Evolutionary conservation across 2,888 invertebrate species (phyloP).

Genomic region (Trachelus stipa): DNA sequence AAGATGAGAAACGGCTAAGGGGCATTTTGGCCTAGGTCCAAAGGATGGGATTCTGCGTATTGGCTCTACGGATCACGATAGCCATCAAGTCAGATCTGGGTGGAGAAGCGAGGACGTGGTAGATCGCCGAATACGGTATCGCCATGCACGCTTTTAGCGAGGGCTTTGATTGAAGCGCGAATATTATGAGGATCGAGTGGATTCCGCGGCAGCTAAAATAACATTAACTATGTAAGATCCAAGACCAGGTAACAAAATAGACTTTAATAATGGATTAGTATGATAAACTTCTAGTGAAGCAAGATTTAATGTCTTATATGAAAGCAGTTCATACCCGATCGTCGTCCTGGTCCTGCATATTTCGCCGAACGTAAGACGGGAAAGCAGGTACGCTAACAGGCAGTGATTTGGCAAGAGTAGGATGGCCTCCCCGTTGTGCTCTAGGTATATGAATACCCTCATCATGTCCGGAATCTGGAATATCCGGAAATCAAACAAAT

Average conservation of each 20-base stretch:
- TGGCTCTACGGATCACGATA: slow-evolving; percentile 13
- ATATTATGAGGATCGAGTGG: slow-evolving; percentile 76
- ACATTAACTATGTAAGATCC: neutral
- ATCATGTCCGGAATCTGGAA: slow-evolving; percentile 70
- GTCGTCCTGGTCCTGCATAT: slow-evolving; percentile 66
- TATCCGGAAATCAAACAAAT: too few species aligned
- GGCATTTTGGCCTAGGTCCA: slow-evolving; percentile 12
- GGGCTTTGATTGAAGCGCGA: slow-evolving; percentile 91
- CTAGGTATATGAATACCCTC: slow-evolving; percentile 73
- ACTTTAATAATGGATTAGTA: too few species aligned
- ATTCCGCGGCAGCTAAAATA: slow-evolving; percentile 50
- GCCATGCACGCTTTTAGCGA: slow-evolving; percentile 90
- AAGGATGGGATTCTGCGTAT: slow-evolving; percentile 11
- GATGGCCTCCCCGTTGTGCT: slow-evolving; percentile 62
- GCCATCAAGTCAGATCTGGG: slow-evolving; percentile 76
- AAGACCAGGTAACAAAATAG: too few species aligned
- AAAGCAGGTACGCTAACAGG: slow-evolving; percentile 82
- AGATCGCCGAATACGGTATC: slow-evolving; percentile 89
- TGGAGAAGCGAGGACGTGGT: slow-evolving; percentile 86
- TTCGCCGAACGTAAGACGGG: slow-evolving; percentile 62
- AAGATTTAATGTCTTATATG: too few species aligned
- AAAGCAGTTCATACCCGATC: slow-evolving; percentile 67
- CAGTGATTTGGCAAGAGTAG: slow-evolving; percentile 78
- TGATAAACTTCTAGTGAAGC: too few species aligned
- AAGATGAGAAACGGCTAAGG: slow-evolving; percentile 23